These are phyloP conservation scores for Anguilla megastoma DNA, from an alignment of 2,797 vertebrate genomes.

Conservation along the genomic window DNA sequence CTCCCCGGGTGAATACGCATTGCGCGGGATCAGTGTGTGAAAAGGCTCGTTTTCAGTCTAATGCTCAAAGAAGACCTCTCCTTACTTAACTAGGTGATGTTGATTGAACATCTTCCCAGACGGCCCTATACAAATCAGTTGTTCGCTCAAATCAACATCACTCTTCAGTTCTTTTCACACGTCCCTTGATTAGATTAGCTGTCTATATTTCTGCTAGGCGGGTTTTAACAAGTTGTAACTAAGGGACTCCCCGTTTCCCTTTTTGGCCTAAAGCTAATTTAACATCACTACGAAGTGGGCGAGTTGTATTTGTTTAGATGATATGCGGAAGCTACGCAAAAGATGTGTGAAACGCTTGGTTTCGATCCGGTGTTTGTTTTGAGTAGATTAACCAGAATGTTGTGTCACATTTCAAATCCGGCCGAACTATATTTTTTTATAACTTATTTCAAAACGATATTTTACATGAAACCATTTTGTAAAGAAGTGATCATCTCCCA, in stretches of 20 bases:
- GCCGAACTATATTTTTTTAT: background rate
- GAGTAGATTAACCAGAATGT: slow-evolving; percentile 63
- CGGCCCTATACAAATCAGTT: slow-evolving; percentile 77
- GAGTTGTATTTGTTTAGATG: slow-evolving; percentile 66
- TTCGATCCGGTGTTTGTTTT: slow-evolving; percentile 60
- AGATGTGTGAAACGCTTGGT: slow-evolving; percentile 64
- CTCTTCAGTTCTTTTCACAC: slow-evolving; percentile 72
- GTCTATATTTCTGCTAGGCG: slow-evolving; percentile 43
- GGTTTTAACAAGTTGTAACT: slow-evolving; percentile 57
- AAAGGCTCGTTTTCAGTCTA: slow-evolving; percentile 64
- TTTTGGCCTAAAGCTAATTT: slow-evolving; percentile 50
- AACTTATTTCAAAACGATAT: background rate
- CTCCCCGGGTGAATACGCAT: slow-evolving; percentile 54
- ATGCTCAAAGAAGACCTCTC: slow-evolving; percentile 74
- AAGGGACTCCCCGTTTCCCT: slow-evolving; percentile 42
- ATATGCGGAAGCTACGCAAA: slow-evolving; percentile 65
- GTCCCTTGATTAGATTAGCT: slow-evolving; percentile 66
- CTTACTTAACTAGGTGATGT: slow-evolving; percentile 68
- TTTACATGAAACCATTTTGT: background rate
- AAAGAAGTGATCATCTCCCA: background rate
- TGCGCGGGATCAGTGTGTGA: slow-evolving; percentile 67
- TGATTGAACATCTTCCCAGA: slow-evolving; percentile 76
- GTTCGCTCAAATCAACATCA: slow-evolving; percentile 78
- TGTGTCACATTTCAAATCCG: no score
- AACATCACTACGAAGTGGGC: slow-evolving; percentile 64